phyloP scores from a whole-genome alignment of 2,113 vertebrate genomes.

The human (Homo sapiens) region GRCh38 chr14:50432001-50432500 shows the following conservation, averaged over 20 bases:
- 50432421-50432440: neutral
- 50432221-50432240: neutral
- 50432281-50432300: slow-evolving; percentile 7
- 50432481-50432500: neutral
- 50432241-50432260: neutral
- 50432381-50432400: neutral
- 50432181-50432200: neutral
- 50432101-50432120: neutral
- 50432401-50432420: neutral
- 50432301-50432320: neutral
- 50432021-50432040: neutral
- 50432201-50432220: neutral
- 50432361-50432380: neutral
- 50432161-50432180: neutral
- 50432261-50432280: neutral
- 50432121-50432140: neutral
- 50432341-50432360: neutral
- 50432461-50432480: neutral
- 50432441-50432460: too few relatives aligned
- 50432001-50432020: neutral
- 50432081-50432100: slow-evolving; percentile 10
- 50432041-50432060: neutral
- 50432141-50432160: neutral
- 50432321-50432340: neutral
- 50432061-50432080: slow-evolving; percentile 18